Base-by-base conservation (phyloP, 1,140 invertebrate genomes). In the Scaptomyza hsui region DNA sequence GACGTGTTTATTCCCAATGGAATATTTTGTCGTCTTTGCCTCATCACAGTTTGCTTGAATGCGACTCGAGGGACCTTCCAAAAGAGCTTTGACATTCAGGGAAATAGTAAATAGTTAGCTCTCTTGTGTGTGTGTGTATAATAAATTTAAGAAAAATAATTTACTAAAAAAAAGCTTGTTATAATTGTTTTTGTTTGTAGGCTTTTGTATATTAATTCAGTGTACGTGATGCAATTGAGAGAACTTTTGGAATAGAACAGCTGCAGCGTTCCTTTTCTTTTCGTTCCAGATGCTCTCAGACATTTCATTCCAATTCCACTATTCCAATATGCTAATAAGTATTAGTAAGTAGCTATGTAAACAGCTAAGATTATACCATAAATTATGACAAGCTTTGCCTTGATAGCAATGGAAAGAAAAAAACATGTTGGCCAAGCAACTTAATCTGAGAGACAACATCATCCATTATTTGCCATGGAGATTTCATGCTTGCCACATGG, bases 361-460 rank as follows among this genome's bases (percentile, higher is more conserved):
- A 52, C 29, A 52, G 12, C 32, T 4, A 37, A n/a, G 21, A 19
- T 12, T 35, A 49, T 32, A 44, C 56, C 67, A 55, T 70, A 64
- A 70, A 70, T 70, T 49, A 70, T 55, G 52, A 70, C 62, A 69
- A 69, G 65, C 65, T 62, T n/a, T 35, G 12, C n/a, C n/a, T n/a
- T n/a, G n/a, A n/a, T n/a, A n/a, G n/a, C n/a, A n/a, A n/a, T n/a
- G n/a, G n/a, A n/a, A n/a, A n/a, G n/a, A n/a, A n/a, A n/a, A n/a
- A n/a, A n/a, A n/a, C n/a, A n/a, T 29, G 19, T 12, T 47, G 51
- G 19, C 37, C 53, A 35, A 42, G 13, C 15, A 15, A 57, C 51
- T 35, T 44, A 47, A 45, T 24, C 44, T 41, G 32, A 32, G 44
- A 29, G 26, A 29, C 19, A 4, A 21, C 32, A 56, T 26, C 42